Conservation (phyloP, 1,140 invertebrate genomes). For the Aphelenchoides fujianensis region DNA sequence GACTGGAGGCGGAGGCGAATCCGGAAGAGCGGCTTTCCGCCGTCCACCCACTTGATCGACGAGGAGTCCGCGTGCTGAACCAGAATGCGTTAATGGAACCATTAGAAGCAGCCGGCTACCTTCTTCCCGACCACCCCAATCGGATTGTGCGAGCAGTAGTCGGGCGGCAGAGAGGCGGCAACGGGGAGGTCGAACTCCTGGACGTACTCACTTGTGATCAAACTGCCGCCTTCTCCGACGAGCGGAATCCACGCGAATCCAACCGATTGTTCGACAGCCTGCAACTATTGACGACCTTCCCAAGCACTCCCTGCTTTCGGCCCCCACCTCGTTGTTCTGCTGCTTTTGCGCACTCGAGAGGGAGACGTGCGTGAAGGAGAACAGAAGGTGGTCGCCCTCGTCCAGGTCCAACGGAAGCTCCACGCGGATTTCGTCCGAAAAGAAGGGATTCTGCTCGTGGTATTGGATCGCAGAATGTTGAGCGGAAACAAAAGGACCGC, state of each 20-base stretch:
- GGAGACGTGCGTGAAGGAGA: slow-evolving; percentile 43
- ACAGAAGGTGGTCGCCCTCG: slow-evolving; percentile 41
- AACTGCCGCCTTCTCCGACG: neutral
- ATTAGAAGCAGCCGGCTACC: neutral
- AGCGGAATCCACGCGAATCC: slow-evolving; percentile 49
- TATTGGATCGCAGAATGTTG: slow-evolving; percentile 36
- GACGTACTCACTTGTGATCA: slow-evolving; percentile 29
- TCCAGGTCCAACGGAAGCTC: slow-evolving; percentile 34
- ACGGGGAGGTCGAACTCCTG: slow-evolving; percentile 48
- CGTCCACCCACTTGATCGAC: slow-evolving; percentile 42
- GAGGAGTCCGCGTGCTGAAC: slow-evolving; percentile 7
- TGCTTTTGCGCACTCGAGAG: slow-evolving; percentile 34
- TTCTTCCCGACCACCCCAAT: neutral
- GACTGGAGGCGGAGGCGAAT: slow-evolving; percentile 43
- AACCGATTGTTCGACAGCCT: slow-evolving; percentile 37
- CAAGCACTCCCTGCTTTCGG: too few relatives aligned
- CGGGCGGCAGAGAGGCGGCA: slow-evolving; percentile 31
- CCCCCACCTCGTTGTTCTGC: slow-evolving; percentile 7
- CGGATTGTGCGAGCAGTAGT: slow-evolving; percentile 30
- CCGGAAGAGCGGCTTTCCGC: slow-evolving; percentile 33
- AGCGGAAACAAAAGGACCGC: slow-evolving; percentile 35
- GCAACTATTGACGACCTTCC: too few relatives aligned
- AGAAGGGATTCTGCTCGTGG: slow-evolving; percentile 47
- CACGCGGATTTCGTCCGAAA: slow-evolving; percentile 44
- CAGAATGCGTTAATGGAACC: neutral